These are phyloP conservation scores for Pristiophorus japonicus DNA, from an alignment of 2,113 vertebrate genomes.

Conservation along the genomic window DNA sequence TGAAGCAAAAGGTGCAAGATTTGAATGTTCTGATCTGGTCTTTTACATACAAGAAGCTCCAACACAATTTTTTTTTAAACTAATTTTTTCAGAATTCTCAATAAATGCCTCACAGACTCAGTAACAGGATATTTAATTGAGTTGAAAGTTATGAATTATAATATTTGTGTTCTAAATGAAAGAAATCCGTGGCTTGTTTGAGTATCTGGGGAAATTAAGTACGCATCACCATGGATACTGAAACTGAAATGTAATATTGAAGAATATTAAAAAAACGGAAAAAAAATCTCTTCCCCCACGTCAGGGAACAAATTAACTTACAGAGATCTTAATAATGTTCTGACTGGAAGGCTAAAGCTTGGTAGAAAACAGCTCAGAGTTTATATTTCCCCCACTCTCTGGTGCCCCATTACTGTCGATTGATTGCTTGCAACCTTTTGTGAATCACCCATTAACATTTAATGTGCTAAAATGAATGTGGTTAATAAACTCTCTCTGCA, in stretches of 20 bases:
- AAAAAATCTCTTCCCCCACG: not conserved
- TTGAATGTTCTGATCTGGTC: not conserved
- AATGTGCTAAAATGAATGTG: conserved; percentile 26
- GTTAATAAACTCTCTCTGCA: conserved; percentile 36
- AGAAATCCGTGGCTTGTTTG: conserved; percentile 30
- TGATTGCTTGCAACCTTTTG: conserved; percentile 30
- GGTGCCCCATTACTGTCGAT: conserved; percentile 34
- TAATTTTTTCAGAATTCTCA: conserved; percentile 13
- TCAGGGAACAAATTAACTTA: conserved; percentile 32
- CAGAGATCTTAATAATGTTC: conserved; percentile 31
- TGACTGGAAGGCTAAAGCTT: conserved; percentile 18
- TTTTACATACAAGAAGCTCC: not conserved
- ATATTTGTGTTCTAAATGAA: conserved; percentile 34
- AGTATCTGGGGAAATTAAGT: conserved; percentile 32
- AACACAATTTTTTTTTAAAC: not conserved
- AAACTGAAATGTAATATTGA: conserved; percentile 33
- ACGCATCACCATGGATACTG: conserved; percentile 14
- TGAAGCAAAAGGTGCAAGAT: not conserved
- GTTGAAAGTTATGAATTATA: conserved; percentile 38
- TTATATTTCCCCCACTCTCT: conserved; percentile 23
- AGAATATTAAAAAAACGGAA: conserved; percentile 32
- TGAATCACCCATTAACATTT: conserved; percentile 34
- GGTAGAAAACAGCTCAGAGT: not conserved
- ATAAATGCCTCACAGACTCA: conserved; percentile 21
- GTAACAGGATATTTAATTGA: conserved; percentile 36